phyloP scores from a whole-genome alignment of 2,113 vertebrate species.

The human region GRCh38 chr6:16398501-16399000 shows the following conservation, averaged over 20 bases:
- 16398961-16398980: background rate
- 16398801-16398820: conserved; percentile 84
- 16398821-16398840: conserved; percentile 78
- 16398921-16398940: conserved; percentile 63
- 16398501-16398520: background rate
- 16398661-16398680: conserved; percentile 65
- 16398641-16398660: conserved; percentile 66
- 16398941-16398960: conserved; percentile 52
- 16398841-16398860: conserved; percentile 80
- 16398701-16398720: conserved; percentile 83
- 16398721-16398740: conserved; percentile 82
- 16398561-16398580: background rate
- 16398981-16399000: conserved; percentile 53
- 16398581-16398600: too few species aligned
- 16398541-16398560: rapidly evolving
- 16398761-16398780: conserved; percentile 85
- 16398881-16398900: conserved; percentile 77
- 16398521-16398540: background rate
- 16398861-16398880: conserved; percentile 75
- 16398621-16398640: background rate
- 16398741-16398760: conserved; percentile 88
- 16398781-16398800: conserved; percentile 85
- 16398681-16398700: conserved; percentile 82
- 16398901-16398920: conserved; percentile 79
- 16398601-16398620: background rate